These are phyloP conservation scores for Chitala chitala DNA, from an alignment of 2,113 vertebrate species.

Conservation along the genomic window DNA sequence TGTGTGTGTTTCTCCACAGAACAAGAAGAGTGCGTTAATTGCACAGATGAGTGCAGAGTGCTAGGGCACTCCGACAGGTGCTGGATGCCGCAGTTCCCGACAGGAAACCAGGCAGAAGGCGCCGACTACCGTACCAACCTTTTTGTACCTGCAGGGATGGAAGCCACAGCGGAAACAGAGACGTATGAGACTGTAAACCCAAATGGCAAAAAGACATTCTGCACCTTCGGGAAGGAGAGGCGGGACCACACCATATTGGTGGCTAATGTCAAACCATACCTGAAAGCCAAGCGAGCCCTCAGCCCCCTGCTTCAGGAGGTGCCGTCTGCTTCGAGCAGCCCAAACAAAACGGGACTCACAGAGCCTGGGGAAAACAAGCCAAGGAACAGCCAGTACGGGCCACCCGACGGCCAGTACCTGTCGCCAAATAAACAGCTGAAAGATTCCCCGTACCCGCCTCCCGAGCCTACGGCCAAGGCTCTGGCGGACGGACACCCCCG, in stretches of 20 bases:
- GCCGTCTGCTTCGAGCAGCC: constrained; percentile 89
- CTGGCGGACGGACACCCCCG: constrained; percentile 78
- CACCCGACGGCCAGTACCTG: constrained; percentile 76
- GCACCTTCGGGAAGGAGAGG: constrained; percentile 98
- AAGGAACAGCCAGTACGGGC: constrained; percentile 73
- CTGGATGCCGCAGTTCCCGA: constrained; percentile 98
- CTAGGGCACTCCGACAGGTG: constrained; percentile 98
- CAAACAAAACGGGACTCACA: constrained; percentile 87
- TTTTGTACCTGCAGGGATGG: constrained; percentile 91
- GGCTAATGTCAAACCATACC: constrained; percentile 98
- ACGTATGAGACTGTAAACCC: constrained; percentile 91
- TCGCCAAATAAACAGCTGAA: constrained; percentile 87
- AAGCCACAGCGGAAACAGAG: constrained; percentile 86
- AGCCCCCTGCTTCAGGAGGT: constrained; percentile 96
- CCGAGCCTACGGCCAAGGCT: constrained; percentile 77
- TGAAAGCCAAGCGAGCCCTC: constrained; percentile 98
- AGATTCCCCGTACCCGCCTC: constrained; percentile 68
- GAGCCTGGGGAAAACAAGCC: constrained; percentile 88
- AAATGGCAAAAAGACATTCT: constrained; percentile 98
- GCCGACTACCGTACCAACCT: constrained; percentile 98
- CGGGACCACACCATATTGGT: constrained; percentile 98
- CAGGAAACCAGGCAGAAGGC: constrained; percentile 83
- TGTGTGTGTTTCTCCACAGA: constrained; percentile 65
- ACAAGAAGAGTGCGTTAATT: constrained; percentile 96
- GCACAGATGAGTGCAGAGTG: constrained; percentile 96